Base-by-base conservation (phyloP, 1,140 invertebrate species). In the Bombus vancouverensis region DNA sequence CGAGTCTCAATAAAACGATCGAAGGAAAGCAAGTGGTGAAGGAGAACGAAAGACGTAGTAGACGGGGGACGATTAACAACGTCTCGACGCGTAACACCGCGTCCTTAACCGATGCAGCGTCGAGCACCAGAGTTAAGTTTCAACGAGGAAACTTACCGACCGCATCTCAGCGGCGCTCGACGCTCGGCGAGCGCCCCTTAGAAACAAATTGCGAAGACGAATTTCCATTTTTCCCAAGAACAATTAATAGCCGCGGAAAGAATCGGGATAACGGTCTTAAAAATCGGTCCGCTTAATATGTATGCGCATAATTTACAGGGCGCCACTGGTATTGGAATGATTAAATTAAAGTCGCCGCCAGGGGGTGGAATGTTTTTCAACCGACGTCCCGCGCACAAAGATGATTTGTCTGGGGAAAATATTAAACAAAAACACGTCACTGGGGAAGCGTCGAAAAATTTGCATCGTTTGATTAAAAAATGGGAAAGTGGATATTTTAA, bases 221-320 rank as follows among this genome's bases (percentile, higher is more conserved):
- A 84, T 84, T 80, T 79, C 74, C 83, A 84, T 84, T 84, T 59
- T 53, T 71, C 62, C 32, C 68, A 72, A 39, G 47, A 72, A 57
- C 66, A 84, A 84, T 84, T 72, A 84, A 25, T 22, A 12, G 3
- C 32, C 5, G 42, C 22, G 32, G 9, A 65, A 80, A 72, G 74
- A 72, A 72, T 37, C 22, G 12, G 10, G 34, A n/a, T 62, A 44
- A 2, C 57, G 62, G 25, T 34, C 13, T 85, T 72, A 80, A 85
- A 85, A 85, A 79, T 73, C 28, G 13, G 22, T 9, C 12, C 32
- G 37, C 6, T 37, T 85, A 85, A 85, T 85, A 85, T 85, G 57
- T 77, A 85, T 80, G 83, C 76, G 77, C 83, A 85, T 85, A 80
- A 80, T 73, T 62, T 80, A n/a, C 9, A 18, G n/a, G n/a, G 10